Percentiles rank a stretch among this genome's conserved stretches.
These are phyloP conservation scores for Eueides isabella DNA, from an alignment of 1,140 invertebrate genomes.

Conservation along the genomic window DNA sequence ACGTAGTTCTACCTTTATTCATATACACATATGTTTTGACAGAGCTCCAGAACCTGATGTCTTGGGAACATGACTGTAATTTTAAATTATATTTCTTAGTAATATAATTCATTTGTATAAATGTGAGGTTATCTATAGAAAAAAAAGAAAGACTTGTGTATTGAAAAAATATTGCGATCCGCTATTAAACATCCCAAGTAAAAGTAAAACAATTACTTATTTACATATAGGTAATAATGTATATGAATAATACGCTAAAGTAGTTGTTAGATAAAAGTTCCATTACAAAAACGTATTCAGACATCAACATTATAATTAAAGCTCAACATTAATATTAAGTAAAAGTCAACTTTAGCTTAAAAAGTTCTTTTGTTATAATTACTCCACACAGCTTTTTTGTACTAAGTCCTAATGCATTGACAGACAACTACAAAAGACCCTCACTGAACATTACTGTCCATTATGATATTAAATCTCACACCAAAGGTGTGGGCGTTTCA, in stretches of 20 bases:
- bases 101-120: background rate
- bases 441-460: slow-evolving; percentile 45
- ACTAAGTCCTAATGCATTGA: slow-evolving; percentile 41
- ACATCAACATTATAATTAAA: background rate
- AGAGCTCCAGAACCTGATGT: slow-evolving; percentile 20
- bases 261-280: no score
- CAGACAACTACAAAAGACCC: slow-evolving; percentile 42
- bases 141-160: no score
- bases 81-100: background rate
- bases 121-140: background rate
- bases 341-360: slow-evolving; percentile 12
- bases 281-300: background rate
- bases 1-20: slow-evolving; percentile 4
- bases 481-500: slow-evolving; percentile 38
- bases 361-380: slow-evolving; percentile 24
- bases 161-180: no score
- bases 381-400: slow-evolving; percentile 25
- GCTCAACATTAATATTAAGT: background rate
- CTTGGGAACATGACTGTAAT: slow-evolving; percentile 23
- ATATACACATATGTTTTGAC: no score
- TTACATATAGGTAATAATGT: background rate
- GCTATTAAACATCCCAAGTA: no score
- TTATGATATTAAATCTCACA: slow-evolving; percentile 54
- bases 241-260: background rate
- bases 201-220: no score